Evolutionary conservation across 2,888 invertebrate genomes (phyloP).

Genomic region (Diploptera punctata): DNA sequence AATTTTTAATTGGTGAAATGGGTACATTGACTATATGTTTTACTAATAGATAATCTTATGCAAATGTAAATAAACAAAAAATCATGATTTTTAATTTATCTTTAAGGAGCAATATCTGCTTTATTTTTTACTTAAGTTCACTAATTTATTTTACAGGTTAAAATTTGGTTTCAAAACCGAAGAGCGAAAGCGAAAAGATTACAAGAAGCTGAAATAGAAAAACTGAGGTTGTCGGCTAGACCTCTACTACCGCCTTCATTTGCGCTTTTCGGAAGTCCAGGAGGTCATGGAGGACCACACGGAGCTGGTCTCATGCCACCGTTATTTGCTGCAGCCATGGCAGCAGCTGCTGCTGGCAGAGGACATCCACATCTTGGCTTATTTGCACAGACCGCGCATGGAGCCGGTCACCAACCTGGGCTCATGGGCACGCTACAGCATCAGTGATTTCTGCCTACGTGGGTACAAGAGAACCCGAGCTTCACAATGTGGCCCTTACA

Average conservation of each 20-base stretch:
- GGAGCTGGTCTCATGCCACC: conserved; percentile 59
- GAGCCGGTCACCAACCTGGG: conserved; percentile 2
- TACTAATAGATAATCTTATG: no score
- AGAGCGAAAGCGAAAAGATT: conserved; percentile 95
- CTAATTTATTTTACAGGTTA: conserved; percentile 73
- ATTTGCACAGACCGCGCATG: background rate
- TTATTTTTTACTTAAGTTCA: no score
- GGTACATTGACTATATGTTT: no score
- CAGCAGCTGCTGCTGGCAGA: conserved; percentile 57
- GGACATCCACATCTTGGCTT: conserved; percentile 20
- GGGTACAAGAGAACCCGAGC: no score
- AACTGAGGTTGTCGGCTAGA: conserved; percentile 75
- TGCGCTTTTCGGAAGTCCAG: conserved; percentile 51
- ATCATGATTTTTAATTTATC: no score
- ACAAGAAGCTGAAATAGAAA: conserved; percentile 95
- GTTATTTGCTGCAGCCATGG: conserved; percentile 69
- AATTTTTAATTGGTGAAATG: no score
- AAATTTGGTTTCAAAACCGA: conserved; percentile 94
- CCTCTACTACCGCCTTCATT: conserved; percentile 61
- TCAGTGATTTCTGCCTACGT: no score
- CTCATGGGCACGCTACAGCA: conserved; percentile 37
- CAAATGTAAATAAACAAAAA: no score
- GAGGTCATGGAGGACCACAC: conserved; percentile 48
- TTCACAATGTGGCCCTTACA: no score
- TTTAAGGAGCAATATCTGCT: no score